Percentiles rank a stretch among this genome's conserved stretches.
Conservation (phyloP, 2,797 vertebrate species). For the Nannoperca australis region DNA sequence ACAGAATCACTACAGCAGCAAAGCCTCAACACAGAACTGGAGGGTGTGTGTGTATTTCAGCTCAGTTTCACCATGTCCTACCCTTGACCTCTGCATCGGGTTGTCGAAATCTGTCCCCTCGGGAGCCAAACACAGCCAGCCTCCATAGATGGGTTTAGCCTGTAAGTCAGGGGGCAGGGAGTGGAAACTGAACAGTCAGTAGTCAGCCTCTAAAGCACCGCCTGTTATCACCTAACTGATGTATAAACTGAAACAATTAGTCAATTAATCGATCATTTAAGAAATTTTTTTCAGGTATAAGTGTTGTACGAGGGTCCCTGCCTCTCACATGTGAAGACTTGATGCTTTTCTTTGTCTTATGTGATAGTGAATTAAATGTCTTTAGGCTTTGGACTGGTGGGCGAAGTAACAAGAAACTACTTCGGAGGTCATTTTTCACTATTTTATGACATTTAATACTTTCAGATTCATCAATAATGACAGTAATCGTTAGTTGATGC, state of each 20-base stretch:
- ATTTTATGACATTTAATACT: background rate
- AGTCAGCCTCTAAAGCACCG: background rate
- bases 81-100: slow-evolving; percentile 91
- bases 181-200: background rate
- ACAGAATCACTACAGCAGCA: background rate
- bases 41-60: background rate
- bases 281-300: background rate
- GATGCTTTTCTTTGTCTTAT: background rate
- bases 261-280: background rate
- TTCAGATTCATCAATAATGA: background rate
- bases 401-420: background rate
- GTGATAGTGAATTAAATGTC: background rate
- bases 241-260: background rate
- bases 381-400: background rate
- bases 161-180: slow-evolving; percentile 63
- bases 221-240: background rate
- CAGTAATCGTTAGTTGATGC: background rate
- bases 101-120: slow-evolving; percentile 94
- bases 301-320: too few relatives aligned
- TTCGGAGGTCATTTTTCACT: too few relatives aligned
- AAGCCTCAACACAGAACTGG: background rate
- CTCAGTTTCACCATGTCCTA: slow-evolving; percentile 66
- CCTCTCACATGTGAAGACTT: background rate
- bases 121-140: slow-evolving; percentile 94
- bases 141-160: slow-evolving; percentile 93